A percentile compares a stretch with the other conserved stretches of the same genome.
These are phyloP conservation scores for Apis florea DNA, from an alignment of 1,140 invertebrate genomes.

Conservation along the genomic window DNA sequence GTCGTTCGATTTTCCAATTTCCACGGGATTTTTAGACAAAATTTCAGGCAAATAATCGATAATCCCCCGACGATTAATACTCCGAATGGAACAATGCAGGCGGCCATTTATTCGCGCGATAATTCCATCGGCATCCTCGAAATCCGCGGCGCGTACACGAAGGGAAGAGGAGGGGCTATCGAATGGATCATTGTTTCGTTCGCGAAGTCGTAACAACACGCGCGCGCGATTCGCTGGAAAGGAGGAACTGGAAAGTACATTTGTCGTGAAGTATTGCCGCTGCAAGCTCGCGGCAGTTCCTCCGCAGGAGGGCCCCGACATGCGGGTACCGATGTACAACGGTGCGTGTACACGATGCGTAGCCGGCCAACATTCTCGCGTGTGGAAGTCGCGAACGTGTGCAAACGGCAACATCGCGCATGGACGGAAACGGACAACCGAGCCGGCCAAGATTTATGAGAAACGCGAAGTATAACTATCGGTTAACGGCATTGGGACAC, in stretches of 20 bases:
- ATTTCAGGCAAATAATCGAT: too few relatives aligned
- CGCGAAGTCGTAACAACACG: constrained; percentile 11
- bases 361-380: neutral
- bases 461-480: constrained; percentile 40
- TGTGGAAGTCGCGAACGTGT: constrained; percentile 5
- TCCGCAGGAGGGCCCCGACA: constrained; percentile 35
- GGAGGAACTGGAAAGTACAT: constrained; percentile 38
- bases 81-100: neutral
- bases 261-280: constrained; percentile 48
- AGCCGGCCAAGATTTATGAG: constrained; percentile 44
- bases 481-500: constrained; percentile 45
- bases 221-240: constrained; percentile 9
- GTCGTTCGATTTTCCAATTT: constrained; percentile 16
- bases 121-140: constrained; percentile 5
- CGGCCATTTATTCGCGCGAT: constrained; percentile 5
- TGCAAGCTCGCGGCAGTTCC: constrained; percentile 14
- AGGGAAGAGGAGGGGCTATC: neutral
- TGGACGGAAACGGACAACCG: constrained; percentile 25
- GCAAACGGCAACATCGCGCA: neutral
- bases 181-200: constrained; percentile 46
- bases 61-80: neutral
- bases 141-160: neutral
- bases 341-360: constrained; percentile 31
- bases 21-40: too few relatives aligned
- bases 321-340: constrained; percentile 38